A percentile compares a stretch with the other conserved stretches of the same genome.
Evolutionary conservation across 2,888 invertebrate genomes (phyloP).

Genomic region (Parascotia fuliginaria): DNA sequence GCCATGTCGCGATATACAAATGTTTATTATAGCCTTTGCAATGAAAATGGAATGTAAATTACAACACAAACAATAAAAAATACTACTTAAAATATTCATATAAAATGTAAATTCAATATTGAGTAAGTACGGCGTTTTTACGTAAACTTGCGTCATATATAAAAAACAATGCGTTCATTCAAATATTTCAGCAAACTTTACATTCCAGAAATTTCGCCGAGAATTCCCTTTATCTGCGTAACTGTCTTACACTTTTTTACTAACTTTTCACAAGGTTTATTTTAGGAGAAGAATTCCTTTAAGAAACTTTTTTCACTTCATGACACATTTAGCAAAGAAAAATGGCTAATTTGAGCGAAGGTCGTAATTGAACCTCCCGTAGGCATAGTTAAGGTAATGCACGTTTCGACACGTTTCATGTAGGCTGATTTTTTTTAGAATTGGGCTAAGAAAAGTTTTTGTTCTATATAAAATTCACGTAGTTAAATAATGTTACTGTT

Average conservation of each 20-base stretch:
- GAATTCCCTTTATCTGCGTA: constrained; percentile 24
- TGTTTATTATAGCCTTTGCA: too few species aligned
- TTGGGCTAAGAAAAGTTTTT: neutral
- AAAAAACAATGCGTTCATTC: too few species aligned
- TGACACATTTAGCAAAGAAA: constrained; percentile 46
- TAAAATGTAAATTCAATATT: too few species aligned
- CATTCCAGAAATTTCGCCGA: constrained; percentile 9
- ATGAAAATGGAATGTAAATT: too few species aligned
- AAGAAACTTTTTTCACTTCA: constrained; percentile 42
- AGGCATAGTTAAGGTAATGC: constrained; percentile 42
- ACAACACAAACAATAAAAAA: too few species aligned
- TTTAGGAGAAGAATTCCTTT: constrained; percentile 29
- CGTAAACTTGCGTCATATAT: too few species aligned
- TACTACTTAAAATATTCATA: too few species aligned
- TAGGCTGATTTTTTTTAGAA: constrained; percentile 4
- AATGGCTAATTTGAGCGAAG: constrained; percentile 45
- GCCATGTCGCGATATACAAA: too few species aligned
- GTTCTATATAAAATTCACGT: neutral
- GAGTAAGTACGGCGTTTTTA: too few species aligned
- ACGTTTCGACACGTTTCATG: constrained; percentile 38
- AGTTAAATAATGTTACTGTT: too few species aligned
- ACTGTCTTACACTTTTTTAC: constrained; percentile 18
- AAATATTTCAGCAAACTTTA: constrained; percentile 1
- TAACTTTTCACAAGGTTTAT: constrained; percentile 29
- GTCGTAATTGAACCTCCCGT: constrained; percentile 38